Conservation (phyloP, 2,113 vertebrate genomes). For the Phalacrocorax carbo region DNA sequence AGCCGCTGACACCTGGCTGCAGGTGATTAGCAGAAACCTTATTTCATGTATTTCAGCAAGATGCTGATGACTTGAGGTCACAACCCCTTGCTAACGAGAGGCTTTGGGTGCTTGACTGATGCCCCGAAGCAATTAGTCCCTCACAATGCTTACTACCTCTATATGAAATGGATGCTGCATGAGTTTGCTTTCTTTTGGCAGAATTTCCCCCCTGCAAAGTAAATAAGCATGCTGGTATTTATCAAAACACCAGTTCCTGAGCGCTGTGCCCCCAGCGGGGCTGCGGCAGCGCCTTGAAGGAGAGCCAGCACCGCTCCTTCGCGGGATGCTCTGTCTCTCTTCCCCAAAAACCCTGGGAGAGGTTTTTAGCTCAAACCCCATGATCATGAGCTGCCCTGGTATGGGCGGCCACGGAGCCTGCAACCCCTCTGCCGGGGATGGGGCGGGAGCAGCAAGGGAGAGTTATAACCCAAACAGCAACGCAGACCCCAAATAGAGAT, state of each 20-base stretch:
- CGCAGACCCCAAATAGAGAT: accelerated
- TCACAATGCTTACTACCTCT: not conserved
- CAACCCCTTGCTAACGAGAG: not conserved
- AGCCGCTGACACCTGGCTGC: not conserved
- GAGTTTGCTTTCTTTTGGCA: not conserved
- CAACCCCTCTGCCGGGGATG: accelerated
- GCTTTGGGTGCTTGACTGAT: not conserved
- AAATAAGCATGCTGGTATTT: not conserved
- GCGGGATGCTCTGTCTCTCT: accelerated
- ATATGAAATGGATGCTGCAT: accelerated
- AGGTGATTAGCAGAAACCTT: not conserved
- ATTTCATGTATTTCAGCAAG: not conserved
- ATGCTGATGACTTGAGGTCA: not conserved
- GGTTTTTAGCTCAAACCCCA: not conserved
- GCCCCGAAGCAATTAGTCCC: not conserved
- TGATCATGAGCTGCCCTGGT: accelerated
- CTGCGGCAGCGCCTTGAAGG: not conserved
- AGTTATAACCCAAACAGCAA: not conserved
- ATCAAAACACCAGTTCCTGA: not conserved
- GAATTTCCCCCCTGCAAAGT: not conserved
- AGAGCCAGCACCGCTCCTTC: not conserved
- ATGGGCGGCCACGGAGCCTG: accelerated
- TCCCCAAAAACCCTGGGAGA: not conserved
- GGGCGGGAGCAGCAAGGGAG: accelerated
- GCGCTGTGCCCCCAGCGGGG: accelerated